Evolutionary conservation across 1,140 invertebrate genomes (phyloP).

Genomic region (Goniozus legneri): DNA sequence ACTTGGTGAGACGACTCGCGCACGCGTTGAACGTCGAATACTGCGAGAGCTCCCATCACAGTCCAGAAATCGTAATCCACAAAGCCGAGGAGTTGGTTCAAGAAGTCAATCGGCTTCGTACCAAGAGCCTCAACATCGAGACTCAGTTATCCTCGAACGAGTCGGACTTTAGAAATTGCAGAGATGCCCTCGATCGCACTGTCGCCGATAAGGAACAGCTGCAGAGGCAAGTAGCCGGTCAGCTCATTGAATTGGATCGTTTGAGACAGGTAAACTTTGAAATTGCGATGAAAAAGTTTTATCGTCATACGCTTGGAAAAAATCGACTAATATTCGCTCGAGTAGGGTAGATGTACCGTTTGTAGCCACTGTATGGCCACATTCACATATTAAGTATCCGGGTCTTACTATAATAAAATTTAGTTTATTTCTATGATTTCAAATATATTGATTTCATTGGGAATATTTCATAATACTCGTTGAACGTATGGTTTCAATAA

Average conservation of each 20-base stretch:
- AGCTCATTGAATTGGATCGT: constrained; percentile 65
- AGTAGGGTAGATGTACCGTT: too few relatives aligned
- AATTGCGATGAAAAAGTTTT: too few relatives aligned
- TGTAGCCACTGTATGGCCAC: too few relatives aligned
- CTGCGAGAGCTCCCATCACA: constrained; percentile 55
- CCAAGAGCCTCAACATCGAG: constrained; percentile 55
- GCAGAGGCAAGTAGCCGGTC: constrained; percentile 63
- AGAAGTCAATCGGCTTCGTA: constrained; percentile 56
- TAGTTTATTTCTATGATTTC: too few relatives aligned
- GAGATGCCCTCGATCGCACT: constrained; percentile 63
- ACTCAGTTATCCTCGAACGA: constrained; percentile 63
- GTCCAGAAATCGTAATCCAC: constrained; percentile 65
- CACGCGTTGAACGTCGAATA: constrained; percentile 66
- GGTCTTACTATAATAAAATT: too few relatives aligned
- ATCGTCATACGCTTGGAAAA: too few relatives aligned
- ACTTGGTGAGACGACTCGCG: constrained; percentile 66
- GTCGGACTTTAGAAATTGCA: constrained; percentile 63
- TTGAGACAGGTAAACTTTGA: constrained; percentile 53
- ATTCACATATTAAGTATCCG: too few relatives aligned
- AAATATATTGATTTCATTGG: too few relatives aligned
- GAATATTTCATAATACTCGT: too few relatives aligned
- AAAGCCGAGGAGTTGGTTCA: constrained; percentile 72
- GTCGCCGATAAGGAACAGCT: constrained; percentile 66
- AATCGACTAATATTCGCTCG: too few relatives aligned
- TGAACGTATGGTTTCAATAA: too few relatives aligned